Base-by-base conservation (phyloP, 2,797 vertebrate species). In the Pterois miles region DNA sequence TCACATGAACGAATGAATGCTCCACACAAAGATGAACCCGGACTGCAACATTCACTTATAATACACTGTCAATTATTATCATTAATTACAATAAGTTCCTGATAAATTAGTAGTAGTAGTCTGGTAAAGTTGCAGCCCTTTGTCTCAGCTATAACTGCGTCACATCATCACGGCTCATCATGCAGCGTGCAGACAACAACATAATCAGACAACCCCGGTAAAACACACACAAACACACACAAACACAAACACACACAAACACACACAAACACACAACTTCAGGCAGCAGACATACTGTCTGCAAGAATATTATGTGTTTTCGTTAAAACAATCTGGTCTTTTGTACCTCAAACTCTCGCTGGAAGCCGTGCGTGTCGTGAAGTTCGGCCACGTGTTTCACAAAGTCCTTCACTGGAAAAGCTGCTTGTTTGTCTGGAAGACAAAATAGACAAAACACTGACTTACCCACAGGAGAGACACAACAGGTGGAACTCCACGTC, bases 281-380 rank as follows among this genome's bases (percentile, higher is more conserved):
- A n/a, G n/a, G n/a, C n/a, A n/a, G n/a, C 6, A 53, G 8, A 53
- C 20, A 52, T 10, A 31, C 62, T 9, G 22, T 59, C 4, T 38
- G 12, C 10, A 43, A 48, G 64, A 16, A 3, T 4, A 25, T 53
- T 18, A 48, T 48, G 40, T 8, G 8, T 33, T 18, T 64, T 2
- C 5, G 25, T 31, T 43, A 1, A 2, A 57, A 3, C 56, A 10
- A 20, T 58, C 29, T 7, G 23, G 13, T 54, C 7, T 54, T 8
- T 54, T n/a, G 40, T 96, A 99, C 98, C 97, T 99, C 96, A 94
- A 99, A 99, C 94, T 99, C 97, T 92, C 93, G 92, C 65, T 96
- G 94, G 91, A 99, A 99, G 52, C 97, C 96, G 87, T 89, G 94
- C 76, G 92, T 95, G 93, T 95, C 91, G 93, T 99, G 97, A 84